Percentiles rank a stretch among this genome's conserved stretches.
Evolutionary conservation across 2,113 vertebrate species (phyloP).

Genomic region (Bos indicus): DNA sequence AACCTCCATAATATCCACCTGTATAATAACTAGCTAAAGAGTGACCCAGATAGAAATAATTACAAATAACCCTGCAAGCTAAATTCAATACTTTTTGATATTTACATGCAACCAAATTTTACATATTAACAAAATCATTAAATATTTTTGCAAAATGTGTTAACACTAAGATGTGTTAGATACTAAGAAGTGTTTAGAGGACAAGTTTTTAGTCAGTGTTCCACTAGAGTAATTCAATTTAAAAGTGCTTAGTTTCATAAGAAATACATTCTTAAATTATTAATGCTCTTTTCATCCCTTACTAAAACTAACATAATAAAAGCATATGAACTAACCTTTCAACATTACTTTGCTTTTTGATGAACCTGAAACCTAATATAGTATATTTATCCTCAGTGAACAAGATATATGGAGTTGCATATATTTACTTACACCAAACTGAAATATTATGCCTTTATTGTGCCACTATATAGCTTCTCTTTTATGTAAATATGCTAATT

Average conservation of each 20-base stretch:
- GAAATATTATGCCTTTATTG: neutral
- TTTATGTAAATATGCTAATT: neutral
- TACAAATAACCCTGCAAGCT: neutral
- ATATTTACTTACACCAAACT: neutral
- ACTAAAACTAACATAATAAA: conserved; percentile 36
- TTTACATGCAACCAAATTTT: neutral
- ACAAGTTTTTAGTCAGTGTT: neutral
- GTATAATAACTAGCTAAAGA: neutral
- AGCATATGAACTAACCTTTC: neutral
- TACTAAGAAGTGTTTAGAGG: neutral
- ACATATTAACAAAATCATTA: neutral
- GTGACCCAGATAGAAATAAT: neutral
- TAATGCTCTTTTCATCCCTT: neutral
- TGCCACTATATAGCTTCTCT: neutral
- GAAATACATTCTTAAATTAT: conserved; percentile 22
- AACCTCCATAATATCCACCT: neutral
- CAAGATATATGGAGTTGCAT: neutral
- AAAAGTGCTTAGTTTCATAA: conserved; percentile 3
- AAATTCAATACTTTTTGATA: neutral
- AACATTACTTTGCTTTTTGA: neutral
- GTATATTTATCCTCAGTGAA: neutral
- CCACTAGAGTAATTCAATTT: neutral
- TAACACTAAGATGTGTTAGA: neutral
- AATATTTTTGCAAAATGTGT: neutral
- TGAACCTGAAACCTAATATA: neutral